phyloP scores from a whole-genome alignment of 2,888 invertebrate genomes.

The Subacronicta megacephala region DNA sequence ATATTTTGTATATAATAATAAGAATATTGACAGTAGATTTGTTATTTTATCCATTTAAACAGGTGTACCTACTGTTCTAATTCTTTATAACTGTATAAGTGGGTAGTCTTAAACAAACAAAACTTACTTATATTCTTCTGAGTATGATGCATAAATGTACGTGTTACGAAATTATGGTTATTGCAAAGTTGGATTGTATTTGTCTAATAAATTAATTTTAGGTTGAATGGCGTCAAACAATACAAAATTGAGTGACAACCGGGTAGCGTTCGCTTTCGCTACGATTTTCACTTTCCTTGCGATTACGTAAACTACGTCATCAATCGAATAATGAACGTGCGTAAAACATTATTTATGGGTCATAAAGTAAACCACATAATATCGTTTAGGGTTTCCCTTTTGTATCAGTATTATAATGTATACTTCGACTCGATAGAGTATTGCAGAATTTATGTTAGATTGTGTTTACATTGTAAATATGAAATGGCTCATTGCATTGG shows the following conservation, averaged over 20 bases:
- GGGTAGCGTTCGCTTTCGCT: slow-evolving; percentile 30
- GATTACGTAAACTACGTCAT: slow-evolving; percentile 44
- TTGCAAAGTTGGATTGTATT: too few species aligned
- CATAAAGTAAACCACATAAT: neutral
- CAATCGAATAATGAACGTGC: slow-evolving; percentile 26
- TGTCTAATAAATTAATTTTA: too few species aligned
- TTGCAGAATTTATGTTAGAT: neutral
- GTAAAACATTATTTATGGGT: neutral
- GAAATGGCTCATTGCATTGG: neutral
- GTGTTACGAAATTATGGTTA: too few species aligned
- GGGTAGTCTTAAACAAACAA: too few species aligned
- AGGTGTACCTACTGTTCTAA: too few species aligned
- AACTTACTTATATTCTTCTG: too few species aligned
- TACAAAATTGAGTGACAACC: slow-evolving; percentile 18
- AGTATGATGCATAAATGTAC: too few species aligned
- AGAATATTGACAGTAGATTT: too few species aligned
- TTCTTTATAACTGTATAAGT: too few species aligned
- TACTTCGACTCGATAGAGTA: neutral
- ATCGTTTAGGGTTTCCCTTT: neutral
- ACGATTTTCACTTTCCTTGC: slow-evolving; percentile 43
- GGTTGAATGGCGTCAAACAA: neutral
- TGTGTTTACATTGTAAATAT: neutral
- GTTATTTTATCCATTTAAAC: too few species aligned
- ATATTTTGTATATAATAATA: too few species aligned
- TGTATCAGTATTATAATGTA: neutral